Conservation (phyloP, 2,888 invertebrate genomes). For the Criorhina ranunculi region DNA sequence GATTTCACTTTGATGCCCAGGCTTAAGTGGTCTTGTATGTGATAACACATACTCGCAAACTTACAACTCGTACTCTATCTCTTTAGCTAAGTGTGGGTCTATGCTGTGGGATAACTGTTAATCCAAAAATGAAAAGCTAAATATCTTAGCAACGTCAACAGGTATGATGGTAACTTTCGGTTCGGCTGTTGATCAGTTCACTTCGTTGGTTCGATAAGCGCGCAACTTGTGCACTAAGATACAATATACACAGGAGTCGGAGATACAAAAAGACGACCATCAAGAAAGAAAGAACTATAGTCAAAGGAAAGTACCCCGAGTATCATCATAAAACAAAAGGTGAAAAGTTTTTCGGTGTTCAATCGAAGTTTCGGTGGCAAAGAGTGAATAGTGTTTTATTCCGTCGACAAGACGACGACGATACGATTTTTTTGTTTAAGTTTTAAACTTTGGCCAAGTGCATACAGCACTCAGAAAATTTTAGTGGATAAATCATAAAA, state of each 20-base stretch:
- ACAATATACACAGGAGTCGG: constrained; percentile 19
- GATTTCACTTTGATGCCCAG: constrained; percentile 72
- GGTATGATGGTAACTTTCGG: constrained; percentile 76
- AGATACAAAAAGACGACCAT: constrained; percentile 24
- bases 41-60: constrained; percentile 16
- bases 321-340: constrained; percentile 74
- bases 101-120: constrained; percentile 74
- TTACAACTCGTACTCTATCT: constrained; percentile 6
- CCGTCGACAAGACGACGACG: constrained; percentile 15
- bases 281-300: constrained; percentile 47
- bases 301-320: constrained; percentile 60
- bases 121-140: constrained; percentile 75
- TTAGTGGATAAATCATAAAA: constrained; percentile 50
- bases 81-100: constrained; percentile 61
- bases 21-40: background rate
- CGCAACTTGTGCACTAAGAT: constrained; percentile 65
- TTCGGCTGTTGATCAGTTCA: constrained; percentile 75
- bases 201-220: constrained; percentile 75
- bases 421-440: constrained; percentile 1
- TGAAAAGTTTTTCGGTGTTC: constrained; percentile 72
- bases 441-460: constrained; percentile 40
- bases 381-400: constrained; percentile 71
- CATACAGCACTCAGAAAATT: constrained; percentile 31
- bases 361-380: constrained; percentile 70
- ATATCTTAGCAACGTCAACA: constrained; percentile 74